phyloP scores from a whole-genome alignment of 1,140 invertebrate species.

The Drosophila tani region DNA sequence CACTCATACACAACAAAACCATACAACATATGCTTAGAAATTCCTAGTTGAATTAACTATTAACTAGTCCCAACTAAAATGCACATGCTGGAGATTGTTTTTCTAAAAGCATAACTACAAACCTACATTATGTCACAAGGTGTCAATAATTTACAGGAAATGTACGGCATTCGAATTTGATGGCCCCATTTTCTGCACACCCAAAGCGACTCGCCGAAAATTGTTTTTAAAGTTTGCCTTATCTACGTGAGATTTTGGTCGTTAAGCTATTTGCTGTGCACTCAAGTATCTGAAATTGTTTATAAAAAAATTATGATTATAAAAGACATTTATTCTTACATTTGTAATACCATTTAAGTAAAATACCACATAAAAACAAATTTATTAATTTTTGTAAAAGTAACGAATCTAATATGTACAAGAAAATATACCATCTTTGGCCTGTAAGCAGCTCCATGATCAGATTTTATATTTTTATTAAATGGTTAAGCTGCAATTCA shows the following conservation, averaged over 20 bases:
- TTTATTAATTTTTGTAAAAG: slow-evolving; percentile 49
- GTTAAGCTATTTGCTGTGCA: slow-evolving; percentile 67
- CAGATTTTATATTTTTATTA: slow-evolving; percentile 55
- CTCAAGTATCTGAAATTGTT: slow-evolving; percentile 35
- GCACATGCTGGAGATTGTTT: slow-evolving; percentile 49
- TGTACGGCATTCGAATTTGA: neutral
- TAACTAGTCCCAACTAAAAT: slow-evolving; percentile 77
- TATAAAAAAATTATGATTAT: slow-evolving; percentile 22
- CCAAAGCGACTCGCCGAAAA: slow-evolving; percentile 46
- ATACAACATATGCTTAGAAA: slow-evolving; percentile 63
- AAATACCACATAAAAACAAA: slow-evolving; percentile 34
- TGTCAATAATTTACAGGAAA: slow-evolving; percentile 47
- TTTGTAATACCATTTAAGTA: slow-evolving; percentile 68
- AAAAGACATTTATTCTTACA: slow-evolving; percentile 66
- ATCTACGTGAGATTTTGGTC: slow-evolving; percentile 62
- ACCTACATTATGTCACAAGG: slow-evolving; percentile 54
- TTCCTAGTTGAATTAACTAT: slow-evolving; percentile 79
- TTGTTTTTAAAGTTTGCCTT: slow-evolving; percentile 71
- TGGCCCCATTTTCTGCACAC: slow-evolving; percentile 2
- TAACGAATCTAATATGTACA: slow-evolving; percentile 54
- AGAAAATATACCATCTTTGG: slow-evolving; percentile 53
- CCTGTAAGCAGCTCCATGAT: slow-evolving; percentile 42
- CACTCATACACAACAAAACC: slow-evolving; percentile 29
- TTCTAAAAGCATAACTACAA: slow-evolving; percentile 37
- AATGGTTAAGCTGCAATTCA: slow-evolving; percentile 35